Conservation (phyloP, 1,140 invertebrate species). For the Bombus vancouverensis region DNA sequence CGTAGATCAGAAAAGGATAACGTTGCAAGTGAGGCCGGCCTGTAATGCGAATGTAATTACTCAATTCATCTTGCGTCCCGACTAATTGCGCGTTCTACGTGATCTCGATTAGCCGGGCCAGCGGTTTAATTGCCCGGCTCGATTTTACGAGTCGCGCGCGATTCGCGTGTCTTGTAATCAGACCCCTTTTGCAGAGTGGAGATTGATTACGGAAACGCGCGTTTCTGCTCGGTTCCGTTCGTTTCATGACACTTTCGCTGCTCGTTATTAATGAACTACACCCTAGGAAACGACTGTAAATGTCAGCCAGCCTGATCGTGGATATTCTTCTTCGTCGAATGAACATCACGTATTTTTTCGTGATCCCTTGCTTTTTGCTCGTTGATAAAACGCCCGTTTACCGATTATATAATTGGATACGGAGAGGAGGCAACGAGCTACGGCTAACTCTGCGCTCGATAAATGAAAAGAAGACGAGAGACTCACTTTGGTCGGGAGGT, state of each 20-base stretch:
- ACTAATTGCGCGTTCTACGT: constrained; percentile 51
- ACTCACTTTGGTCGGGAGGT: constrained; percentile 21
- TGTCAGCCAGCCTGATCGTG: neutral
- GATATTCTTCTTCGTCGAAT: neutral
- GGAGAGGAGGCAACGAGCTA: neutral
- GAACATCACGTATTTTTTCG: neutral
- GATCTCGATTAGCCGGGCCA: constrained; percentile 56
- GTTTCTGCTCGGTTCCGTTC: constrained; percentile 21
- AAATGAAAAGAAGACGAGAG: constrained; percentile 38
- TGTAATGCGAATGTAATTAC: constrained; percentile 67
- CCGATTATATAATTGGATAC: constrained; percentile 19
- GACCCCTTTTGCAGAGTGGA: constrained; percentile 18
- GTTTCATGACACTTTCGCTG: constrained; percentile 6
- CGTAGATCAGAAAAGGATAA: neutral
- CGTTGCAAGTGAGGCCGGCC: neutral
- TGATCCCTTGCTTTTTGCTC: no score
- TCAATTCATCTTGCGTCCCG: constrained; percentile 60
- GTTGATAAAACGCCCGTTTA: neutral
- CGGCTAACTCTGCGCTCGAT: constrained; percentile 32
- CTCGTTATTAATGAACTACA: constrained; percentile 22
- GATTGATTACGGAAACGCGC: constrained; percentile 55
- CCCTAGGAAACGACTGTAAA: neutral
- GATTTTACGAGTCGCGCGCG: constrained; percentile 56
- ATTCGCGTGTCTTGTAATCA: constrained; percentile 64
- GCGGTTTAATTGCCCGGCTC: constrained; percentile 51